Percentiles rank a stretch among this genome's conserved stretches.
Evolutionary conservation across 2,888 invertebrate species (phyloP).

Genomic region (Lymantria monacha): DNA sequence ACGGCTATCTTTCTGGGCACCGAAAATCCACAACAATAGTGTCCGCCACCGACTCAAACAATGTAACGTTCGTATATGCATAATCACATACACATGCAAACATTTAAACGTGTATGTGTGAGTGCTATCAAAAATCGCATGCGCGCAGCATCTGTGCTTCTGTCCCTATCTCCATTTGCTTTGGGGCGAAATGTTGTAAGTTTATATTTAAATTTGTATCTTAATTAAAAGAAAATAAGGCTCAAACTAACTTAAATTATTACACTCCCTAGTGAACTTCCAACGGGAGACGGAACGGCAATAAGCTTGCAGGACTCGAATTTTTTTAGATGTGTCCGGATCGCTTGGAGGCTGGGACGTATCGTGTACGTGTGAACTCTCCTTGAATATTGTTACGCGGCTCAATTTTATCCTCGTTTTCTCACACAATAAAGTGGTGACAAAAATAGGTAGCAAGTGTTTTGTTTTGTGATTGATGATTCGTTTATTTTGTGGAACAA

Average conservation of each 20-base stretch:
- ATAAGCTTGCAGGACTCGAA: conserved; percentile 74
- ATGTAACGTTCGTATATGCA: conserved; percentile 50
- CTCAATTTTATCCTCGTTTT: conserved; percentile 28
- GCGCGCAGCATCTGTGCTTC: conserved; percentile 79
- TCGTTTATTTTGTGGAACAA: conserved; percentile 39
- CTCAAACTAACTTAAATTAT: neutral
- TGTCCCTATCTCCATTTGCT: conserved; percentile 55
- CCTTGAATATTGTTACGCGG: conserved; percentile 51
- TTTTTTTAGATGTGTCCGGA: conserved; percentile 76
- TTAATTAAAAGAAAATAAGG: neutral
- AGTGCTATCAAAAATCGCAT: conserved; percentile 60
- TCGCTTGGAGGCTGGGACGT: conserved; percentile 65
- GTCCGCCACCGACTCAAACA: conserved; percentile 63
- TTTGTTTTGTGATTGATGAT: conserved; percentile 43
- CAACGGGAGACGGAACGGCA: conserved; percentile 62
- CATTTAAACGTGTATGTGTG: conserved; percentile 36
- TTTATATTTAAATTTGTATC: conserved; percentile 17
- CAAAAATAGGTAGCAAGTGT: conserved; percentile 40
- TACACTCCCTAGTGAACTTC: conserved; percentile 37
- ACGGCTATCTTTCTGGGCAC: conserved; percentile 47
- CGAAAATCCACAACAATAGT: conserved; percentile 68
- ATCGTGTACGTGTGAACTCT: conserved; percentile 35
- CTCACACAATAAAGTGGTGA: conserved; percentile 31
- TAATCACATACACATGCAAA: conserved; percentile 39
- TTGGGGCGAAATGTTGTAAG: conserved; percentile 32